Evolutionary conservation across 2,113 vertebrate genomes (phyloP).

Genomic region (Andinoacara biseriatus): DNA sequence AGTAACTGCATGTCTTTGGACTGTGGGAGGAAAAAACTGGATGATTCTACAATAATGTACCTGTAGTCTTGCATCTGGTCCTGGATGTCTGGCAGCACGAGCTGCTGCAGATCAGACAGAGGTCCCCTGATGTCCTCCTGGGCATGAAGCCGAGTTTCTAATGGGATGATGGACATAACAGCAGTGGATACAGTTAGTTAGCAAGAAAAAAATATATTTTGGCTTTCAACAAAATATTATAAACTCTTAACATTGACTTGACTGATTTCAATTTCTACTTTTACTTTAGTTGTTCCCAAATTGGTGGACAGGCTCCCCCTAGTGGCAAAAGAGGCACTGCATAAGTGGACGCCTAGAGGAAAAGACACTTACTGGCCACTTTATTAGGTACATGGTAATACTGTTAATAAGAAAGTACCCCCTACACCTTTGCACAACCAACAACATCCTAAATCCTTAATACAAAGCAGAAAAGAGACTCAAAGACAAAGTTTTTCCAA

Average conservation of each 20-base stretch:
- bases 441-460: too few relatives aligned
- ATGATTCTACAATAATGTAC: slow-evolving; percentile 51
- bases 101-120: slow-evolving; percentile 90
- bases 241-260: neutral
- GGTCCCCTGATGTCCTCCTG: slow-evolving; percentile 85
- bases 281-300: neutral
- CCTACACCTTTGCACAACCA: too few relatives aligned
- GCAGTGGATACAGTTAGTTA: rapidly evolving
- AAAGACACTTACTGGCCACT: too few relatives aligned
- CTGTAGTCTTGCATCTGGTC: slow-evolving; percentile 94
- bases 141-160: slow-evolving; percentile 85
- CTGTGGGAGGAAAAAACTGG: neutral
- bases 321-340: neutral
- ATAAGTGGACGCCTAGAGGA: neutral
- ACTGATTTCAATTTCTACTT: neutral
- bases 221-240: rapidly evolving
- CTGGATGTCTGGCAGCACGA: slow-evolving; percentile 88
- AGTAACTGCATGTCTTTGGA: too few relatives aligned
- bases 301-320: neutral
- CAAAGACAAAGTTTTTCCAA: rapidly evolving
- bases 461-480: neutral
- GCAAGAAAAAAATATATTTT: rapidly evolving
- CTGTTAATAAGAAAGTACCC: too few relatives aligned
- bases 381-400: neutral
- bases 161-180: neutral